Base-by-base conservation (phyloP, 2,888 invertebrate genomes). In the Spisula solida region DNA sequence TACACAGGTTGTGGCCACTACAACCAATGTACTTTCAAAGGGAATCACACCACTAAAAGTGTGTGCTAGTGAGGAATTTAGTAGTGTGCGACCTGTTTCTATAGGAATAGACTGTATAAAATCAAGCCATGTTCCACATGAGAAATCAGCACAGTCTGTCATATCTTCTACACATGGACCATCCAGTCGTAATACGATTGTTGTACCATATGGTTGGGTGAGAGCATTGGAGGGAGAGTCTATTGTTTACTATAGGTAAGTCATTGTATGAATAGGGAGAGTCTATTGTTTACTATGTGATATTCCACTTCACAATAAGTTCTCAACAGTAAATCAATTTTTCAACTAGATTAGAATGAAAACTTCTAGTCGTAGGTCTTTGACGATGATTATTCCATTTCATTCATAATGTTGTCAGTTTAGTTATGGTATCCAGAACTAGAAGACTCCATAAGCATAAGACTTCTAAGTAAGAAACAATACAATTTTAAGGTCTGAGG, bases 201-300 rank as follows among this genome's bases (percentile, higher is more conserved):
- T 97, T 94, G 98, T 98, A 95, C 98, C 98, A 93, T 97, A 97
- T 95, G 98, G 98, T 93, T 98, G 98, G 98, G 98, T 98, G 96
- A 97, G 98, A 96, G 97, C 98, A 94, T 97, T 97, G 94, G 97
- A 97, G 96, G 98, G 98, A 96, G 98, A 98, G 94, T 97, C 97
- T 96, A 97, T 98, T 96, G 97, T 98, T 95, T 98, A 98, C 97
- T 97, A 98, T 97, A 98, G 98, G 98, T 98, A 96, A 97, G 97
- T 96, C 51, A 51, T 1, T 4, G 14, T 41, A 41, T 8, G 8
- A 41, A 41, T 41, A 41, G 8, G 2, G 8, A 41, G 2, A 8
- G n/a, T n/a, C n/a, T n/a, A n/a, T n/a, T 41, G 41, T 41, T 41
- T 8, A 5, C 41, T 41, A 5, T 8, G 41, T 41, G 41, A 8